Evolutionary conservation across 2,888 invertebrate species (phyloP), one percentile per base, ranked within the genome.

Genomic region (Phortica okadai): DNA sequence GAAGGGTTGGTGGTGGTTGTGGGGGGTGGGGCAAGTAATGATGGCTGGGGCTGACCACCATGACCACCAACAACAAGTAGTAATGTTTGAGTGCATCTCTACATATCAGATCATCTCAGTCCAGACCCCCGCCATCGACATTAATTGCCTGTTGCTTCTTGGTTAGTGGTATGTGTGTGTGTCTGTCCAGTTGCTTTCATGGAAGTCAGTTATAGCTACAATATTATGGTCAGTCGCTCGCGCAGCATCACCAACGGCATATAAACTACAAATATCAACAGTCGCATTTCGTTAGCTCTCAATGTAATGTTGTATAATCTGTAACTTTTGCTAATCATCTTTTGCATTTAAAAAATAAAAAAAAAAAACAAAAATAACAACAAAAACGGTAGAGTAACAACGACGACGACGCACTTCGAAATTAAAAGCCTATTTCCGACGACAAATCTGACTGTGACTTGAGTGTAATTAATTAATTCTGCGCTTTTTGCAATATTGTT

Each of bases 391-490:
- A 11, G 59, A 58, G 58, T 6, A 16, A 59, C 10, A 21, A 82
- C 50, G 50, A 14, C 14, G 50, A 83, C 80, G 80, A 75, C 79
- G 81, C 81, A 81, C 83, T 83, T 83, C 82, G 75, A 77, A 77
- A 81, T 88, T 78, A 86, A 87, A 84, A 86, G 84, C 78, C 81
- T 82, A 85, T 84, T 88, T 88, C 88, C 88, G 88, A 80, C 77
- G 33, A 62, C 59, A 2, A 42, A 42, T 21, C 11, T 74, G 74
- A 56, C 58, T 21, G 14, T n/a, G 45, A 78, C 82, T 80, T 81
- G 81, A 89, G 87, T 89, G 88, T 87, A 88, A 89, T 89, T 89
- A 88, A 88, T 89, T 89, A 88, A 89, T 88, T 87, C 80, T 69
- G 80, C 69, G 75, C 81, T 80, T 80, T 75, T 59, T 50, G 67